Evolutionary conservation across 2,888 invertebrate genomes (phyloP).

Genomic region (Volucella zonaria): DNA sequence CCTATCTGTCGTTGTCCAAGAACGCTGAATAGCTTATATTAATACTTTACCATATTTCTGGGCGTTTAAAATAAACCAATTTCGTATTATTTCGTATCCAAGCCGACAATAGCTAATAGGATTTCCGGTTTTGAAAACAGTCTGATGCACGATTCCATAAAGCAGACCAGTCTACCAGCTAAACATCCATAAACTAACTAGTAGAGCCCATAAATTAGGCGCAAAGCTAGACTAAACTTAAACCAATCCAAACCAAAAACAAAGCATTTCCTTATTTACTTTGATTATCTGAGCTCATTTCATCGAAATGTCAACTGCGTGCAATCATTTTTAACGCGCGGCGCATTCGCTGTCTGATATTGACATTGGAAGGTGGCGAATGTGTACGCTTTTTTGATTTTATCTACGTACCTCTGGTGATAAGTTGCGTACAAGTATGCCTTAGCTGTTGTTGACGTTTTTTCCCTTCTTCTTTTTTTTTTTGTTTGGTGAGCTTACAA

Average conservation of each 20-base stretch:
- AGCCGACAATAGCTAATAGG: conserved; percentile 41
- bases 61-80: too few relatives aligned
- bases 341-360: conserved; percentile 53
- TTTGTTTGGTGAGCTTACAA: conserved; percentile 20
- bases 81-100: too few relatives aligned
- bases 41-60: too few relatives aligned
- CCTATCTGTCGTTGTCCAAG: too few relatives aligned
- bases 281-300: conserved; percentile 65
- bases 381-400: conserved; percentile 62
- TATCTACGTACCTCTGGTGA: conserved; percentile 48
- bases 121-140: neutral
- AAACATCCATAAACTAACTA: conserved; percentile 59
- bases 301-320: conserved; percentile 64
- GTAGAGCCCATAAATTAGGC: conserved; percentile 54
- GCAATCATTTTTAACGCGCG: conserved; percentile 54
- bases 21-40: too few relatives aligned
- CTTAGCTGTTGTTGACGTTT: too few relatives aligned
- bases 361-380: conserved; percentile 68
- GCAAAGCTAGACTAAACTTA: conserved; percentile 10
- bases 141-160: neutral
- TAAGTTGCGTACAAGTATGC: conserved; percentile 3
- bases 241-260: conserved; percentile 13
- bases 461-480: neutral
- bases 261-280: conserved; percentile 68
- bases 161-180: conserved; percentile 6